These are phyloP conservation scores for Muntiacus muntjak DNA, from an alignment of 2,113 vertebrate species.

Conservation along the genomic window DNA sequence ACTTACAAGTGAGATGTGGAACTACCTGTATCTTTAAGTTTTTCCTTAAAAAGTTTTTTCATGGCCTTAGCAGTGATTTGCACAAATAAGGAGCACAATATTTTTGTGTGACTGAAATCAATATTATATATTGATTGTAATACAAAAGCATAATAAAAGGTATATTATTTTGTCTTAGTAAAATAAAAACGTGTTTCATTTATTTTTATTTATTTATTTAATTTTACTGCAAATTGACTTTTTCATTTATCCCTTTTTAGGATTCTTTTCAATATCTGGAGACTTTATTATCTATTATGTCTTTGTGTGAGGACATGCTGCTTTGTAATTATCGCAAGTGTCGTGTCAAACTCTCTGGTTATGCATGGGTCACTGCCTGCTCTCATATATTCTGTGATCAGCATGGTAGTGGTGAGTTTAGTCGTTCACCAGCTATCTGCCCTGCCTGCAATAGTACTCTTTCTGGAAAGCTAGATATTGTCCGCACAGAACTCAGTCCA, in stretches of 20 bases:
- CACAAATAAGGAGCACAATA: background rate
- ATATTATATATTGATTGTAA: background rate
- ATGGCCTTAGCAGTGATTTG: background rate
- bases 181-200: background rate
- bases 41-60: background rate
- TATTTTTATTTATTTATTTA: background rate
- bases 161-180: background rate
- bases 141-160: background rate
- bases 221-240: slow-evolving; percentile 2
- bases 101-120: background rate
- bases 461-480: slow-evolving; percentile 90
- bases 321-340: slow-evolving; percentile 92
- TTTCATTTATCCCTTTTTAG: background rate
- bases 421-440: slow-evolving; percentile 87
- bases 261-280: background rate
- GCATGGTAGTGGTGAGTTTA: slow-evolving; percentile 90
- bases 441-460: slow-evolving; percentile 89
- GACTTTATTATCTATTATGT: slow-evolving; percentile 74
- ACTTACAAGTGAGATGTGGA: background rate
- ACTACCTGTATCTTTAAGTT: background rate
- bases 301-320: slow-evolving; percentile 86
- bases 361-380: slow-evolving; percentile 91
- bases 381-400: slow-evolving; percentile 93
- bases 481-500: slow-evolving; percentile 87
- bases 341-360: slow-evolving; percentile 84